Evolutionary conservation across 2,797 vertebrate species (phyloP), one percentile per base, ranked within the genome.

Genomic region (Hyperoplus lanceolatus): DNA sequence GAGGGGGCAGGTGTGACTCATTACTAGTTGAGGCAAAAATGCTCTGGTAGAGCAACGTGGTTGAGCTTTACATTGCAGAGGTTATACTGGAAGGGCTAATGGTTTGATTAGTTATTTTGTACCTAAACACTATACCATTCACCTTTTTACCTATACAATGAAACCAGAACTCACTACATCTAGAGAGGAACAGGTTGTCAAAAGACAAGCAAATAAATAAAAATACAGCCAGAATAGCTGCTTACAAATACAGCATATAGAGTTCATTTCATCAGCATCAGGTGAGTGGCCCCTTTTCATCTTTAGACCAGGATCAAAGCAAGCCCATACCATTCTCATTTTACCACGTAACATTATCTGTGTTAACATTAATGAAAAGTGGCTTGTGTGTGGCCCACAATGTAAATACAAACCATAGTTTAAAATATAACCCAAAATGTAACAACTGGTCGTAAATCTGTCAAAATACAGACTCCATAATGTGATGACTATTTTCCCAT

Each of bases 231-330:
- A 29, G 29, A 29, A 29, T 29, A 29, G 29, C 29, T 29, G 29
- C 29, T 29, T 29, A 3, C 29, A 29, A 29, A 29, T 29, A 29
- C 29, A 29, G 29, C 29, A 58, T 59, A 46, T 4, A 58, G 29
- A 48, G 38, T 36, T 45, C 48, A 73, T 49, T 39, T 21, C 65
- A 57, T 43, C 21, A 72, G 65, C 50, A 58, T 42, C 2, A 2
- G 38, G 48, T 68, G 57, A 46, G 62, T 58, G 13, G 68, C 42
- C 48, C 49, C 39, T 51, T 14, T 58, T 68, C 41, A 4, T 56
- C 13, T n/a, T 14, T 8, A n/a, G n/a, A n/a, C 15, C 7, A 18
- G 29, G 14, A 13, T 69, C 42, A 2, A 66, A 69, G 51, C 8
- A 48, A 57, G 41, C 18, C 48, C 45, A 39, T 45, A 3, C 29